Evolutionary conservation across 2,113 vertebrate species (phyloP), one percentile per base, ranked within the genome.

Genomic region (Cottus gobio): DNA sequence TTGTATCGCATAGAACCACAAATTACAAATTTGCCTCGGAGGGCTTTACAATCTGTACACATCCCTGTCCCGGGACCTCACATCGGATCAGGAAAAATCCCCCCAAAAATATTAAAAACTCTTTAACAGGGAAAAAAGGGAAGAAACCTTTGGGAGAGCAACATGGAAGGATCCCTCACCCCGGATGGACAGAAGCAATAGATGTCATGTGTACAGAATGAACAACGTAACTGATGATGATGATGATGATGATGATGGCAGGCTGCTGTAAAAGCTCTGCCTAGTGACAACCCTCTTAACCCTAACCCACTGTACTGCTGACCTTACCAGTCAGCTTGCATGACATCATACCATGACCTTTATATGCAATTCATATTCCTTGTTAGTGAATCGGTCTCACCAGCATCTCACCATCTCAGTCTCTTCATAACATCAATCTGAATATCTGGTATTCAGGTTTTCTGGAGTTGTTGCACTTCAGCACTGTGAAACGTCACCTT

Each of bases 391-490:
- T 80, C 67, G 79, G 71, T 84, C 44, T 90, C 90, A 85, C 89
- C 86, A 75, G 82, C 92, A 90, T 92, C 72, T 83, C 84, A 75
- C 80, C 92, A 92, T 92, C 84, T 82, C 90, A 79, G 62, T 73
- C 80, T 86, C 39, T 24, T 81, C 91, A 92, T 90, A 57, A 88
- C 90, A 87, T 90, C 85, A 70, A 18, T 76, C 74, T 65, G 31
- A 89, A 57, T 60, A 44, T 56, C 62, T 64, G 34, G 6, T 15
- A 30, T 18, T 61, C 37, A 48, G 60, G 44, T 79, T 57, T 74
- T 73, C 54, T 68, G 66, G 37, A 16, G 63, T 34, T 50, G 63
- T 67, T 61, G 22, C 30, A 69, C 31, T 16, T 46, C n/a, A 22
- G 56, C 22, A 11, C 34, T 18, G 28, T 26, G 13, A 57, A 56